Evolutionary conservation across 2,797 vertebrate genomes (phyloP).

Genomic region (Anguilla obscura): DNA sequence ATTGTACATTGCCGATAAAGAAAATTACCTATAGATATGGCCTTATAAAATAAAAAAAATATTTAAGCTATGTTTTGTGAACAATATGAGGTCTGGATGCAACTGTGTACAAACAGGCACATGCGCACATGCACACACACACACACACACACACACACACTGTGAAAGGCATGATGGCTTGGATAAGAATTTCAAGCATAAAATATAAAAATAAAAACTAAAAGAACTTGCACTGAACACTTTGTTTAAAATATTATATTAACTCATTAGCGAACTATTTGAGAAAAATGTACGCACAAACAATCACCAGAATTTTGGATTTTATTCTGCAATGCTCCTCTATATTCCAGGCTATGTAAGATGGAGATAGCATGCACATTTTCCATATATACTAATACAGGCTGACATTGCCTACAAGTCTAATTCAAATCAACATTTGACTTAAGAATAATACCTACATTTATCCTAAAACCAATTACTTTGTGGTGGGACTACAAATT

Average conservation of each 20-base stretch:
- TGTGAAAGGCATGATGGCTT: constrained; percentile 9
- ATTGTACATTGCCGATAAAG: not conserved
- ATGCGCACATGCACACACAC: not conserved
- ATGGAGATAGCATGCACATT: not conserved
- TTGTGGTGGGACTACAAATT: not conserved
- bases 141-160: not conserved
- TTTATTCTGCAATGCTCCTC: not conserved
- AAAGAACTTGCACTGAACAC: constrained; percentile 22
- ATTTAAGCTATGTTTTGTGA: not conserved
- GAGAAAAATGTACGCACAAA: not conserved
- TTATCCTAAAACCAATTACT: not conserved
- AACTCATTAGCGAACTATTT: constrained; percentile 20
- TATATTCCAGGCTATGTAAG: not conserved
- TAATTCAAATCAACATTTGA: not conserved
- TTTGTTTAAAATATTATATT: constrained; percentile 27
- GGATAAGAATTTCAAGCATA: constrained; percentile 1
- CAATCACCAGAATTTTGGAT: not conserved
- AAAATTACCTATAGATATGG: not conserved
- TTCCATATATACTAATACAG: not conserved
- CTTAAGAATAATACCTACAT: not conserved
- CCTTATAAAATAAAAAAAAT: not conserved
- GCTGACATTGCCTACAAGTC: not conserved
- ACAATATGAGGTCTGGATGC: not conserved
- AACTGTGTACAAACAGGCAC: not conserved
- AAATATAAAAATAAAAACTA: not conserved